Base-by-base conservation (phyloP, 2,797 vertebrate genomes). In the Lepidocolaptes lacrymiger region DNA sequence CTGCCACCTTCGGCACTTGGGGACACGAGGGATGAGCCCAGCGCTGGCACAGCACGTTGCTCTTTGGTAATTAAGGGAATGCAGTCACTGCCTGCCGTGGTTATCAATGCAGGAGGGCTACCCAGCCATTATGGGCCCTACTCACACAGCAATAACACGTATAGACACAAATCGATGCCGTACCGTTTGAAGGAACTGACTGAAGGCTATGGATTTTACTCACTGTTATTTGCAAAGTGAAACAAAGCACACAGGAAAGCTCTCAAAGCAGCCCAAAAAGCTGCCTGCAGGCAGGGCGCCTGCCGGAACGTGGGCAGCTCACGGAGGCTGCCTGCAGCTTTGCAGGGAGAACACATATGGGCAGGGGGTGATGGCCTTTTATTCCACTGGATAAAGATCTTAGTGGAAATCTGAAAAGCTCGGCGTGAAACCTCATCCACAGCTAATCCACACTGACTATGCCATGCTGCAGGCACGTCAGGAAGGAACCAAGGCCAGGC, bases 381-480 rank as follows among this genome's bases (percentile, higher is more conserved):
- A 93, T 88, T 79, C 72, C 21, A 13, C 85, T 58, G 85, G 94
- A 85, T 93, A 90, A 93, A 86, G 91, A 96, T 93, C 88, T 91
- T 72, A 92, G 81, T 7, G 79, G 56, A 76, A 90, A 96, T 61
- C 89, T 82, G 93, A 92, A 96, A 59, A 79, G 90, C 88, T 93
- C 64, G 2, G 58, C 0, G 4, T 86, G 91, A 79, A 90, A 66
- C 68, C 75, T 84, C 67, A 85, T 80, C 80, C 80, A 43, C 46
- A 46, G 81, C 69, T 96, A 95, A 96, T 80, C 78, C 90, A 43
- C 58, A 43, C 1, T 3, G 85, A 39, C 75, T 56, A 9, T 56
- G 80, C 82, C 63, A 17, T 1, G 72, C 67, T 63, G 36, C 1
- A 63, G 84, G 91, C 63, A 64, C 1, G 17, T 56, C 80, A 74